These are phyloP conservation scores for Parazoanthus atlanticus DNA, from an alignment of 92 coral and sea anemone genomes.

Conservation along the genomic window DNA sequence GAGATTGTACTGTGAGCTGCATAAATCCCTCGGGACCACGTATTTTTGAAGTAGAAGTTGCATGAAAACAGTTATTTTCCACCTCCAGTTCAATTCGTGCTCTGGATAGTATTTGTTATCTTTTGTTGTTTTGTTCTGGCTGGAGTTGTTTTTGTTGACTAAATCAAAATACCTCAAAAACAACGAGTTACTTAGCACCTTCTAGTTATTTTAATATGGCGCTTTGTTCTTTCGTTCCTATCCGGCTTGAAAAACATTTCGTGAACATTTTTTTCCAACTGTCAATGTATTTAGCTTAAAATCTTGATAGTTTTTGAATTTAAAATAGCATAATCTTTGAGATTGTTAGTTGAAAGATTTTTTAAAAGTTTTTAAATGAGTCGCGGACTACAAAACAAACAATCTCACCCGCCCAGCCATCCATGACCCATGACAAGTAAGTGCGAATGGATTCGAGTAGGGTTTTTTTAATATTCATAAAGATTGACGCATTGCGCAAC, in stretches of 20 bases:
- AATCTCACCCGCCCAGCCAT: slow-evolving; percentile 12
- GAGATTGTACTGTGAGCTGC: too few species aligned
- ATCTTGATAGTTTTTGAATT: neutral
- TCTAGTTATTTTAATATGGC: neutral
- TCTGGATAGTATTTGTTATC: neutral
- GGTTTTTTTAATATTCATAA: slow-evolving; percentile 2
- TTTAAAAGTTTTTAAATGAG: slow-evolving; percentile 37
- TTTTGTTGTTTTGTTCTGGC: slow-evolving; percentile 37
- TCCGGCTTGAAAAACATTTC: neutral
- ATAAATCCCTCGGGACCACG: neutral
- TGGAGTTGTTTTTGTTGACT: slow-evolving; percentile 29
- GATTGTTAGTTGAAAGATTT: slow-evolving; percentile 8
- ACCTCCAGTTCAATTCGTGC: neutral
- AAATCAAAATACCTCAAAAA: slow-evolving; percentile 18
- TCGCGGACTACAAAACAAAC: slow-evolving; percentile 28
- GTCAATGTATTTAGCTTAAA: neutral
- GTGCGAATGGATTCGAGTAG: slow-evolving; percentile 14
- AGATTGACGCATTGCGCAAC: neutral
- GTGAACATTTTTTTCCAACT: neutral
- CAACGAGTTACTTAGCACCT: slow-evolving; percentile 23
- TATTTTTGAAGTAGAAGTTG: neutral
- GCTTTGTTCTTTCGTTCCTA: slow-evolving; percentile 9
- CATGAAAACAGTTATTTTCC: neutral
- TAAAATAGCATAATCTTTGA: neutral
- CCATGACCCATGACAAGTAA: slow-evolving; percentile 31